Base-by-base conservation (phyloP, 2,113 vertebrate genomes). In the Papio anubis region DNA sequence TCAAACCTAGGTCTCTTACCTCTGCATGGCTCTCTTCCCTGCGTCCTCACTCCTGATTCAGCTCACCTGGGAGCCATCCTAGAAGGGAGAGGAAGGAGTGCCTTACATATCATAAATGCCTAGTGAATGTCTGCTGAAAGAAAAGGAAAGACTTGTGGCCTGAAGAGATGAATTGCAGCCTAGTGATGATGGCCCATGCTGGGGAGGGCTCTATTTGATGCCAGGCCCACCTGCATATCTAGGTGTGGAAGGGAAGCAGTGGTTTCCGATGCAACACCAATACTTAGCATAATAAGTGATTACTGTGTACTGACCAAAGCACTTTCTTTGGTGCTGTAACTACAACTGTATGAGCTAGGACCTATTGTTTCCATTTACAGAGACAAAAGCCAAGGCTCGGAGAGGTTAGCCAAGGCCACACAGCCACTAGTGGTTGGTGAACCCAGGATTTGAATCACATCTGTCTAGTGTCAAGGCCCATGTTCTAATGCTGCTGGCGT, bases 21-120 rank as follows among this genome's bases (percentile, higher is more conserved):
- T 27, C 2, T 23, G 7, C 4, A 1, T 30, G 18, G 45, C 40
- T 66, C 55, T 14, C 10, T n/a, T 14, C 25, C 0, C 6, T 3
- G 32, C 9, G 0, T 43, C 48, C 64, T 43, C 27, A 0, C 5
- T 48, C 21, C 72, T 14, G 14, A 20, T 25, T n/a, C 27, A 20
- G 35, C 14, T 3, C 16, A 8, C 17, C 73, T 10, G 66, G 6
- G 0, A 32, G 72, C 73, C 40, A 18, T 45, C 72, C 25, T 68
- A 45, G 0, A n/a, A 38, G 14, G 73, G 40, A 27, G 18, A 14
- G 57, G 32, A 13, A 27, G 61, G 27, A 32, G 6, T 14, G 78
- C 90, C 38, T 88, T 6, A 32, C 13, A 0, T 9, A 21, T 17
- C 43, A 1, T 68, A 10, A 95, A 80, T 40, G 79, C 92, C 86